Percentiles rank a stretch among this genome's conserved stretches.
These are phyloP conservation scores for Tachina grossa DNA, from an alignment of 2,888 invertebrate species.

Conservation along the genomic window DNA sequence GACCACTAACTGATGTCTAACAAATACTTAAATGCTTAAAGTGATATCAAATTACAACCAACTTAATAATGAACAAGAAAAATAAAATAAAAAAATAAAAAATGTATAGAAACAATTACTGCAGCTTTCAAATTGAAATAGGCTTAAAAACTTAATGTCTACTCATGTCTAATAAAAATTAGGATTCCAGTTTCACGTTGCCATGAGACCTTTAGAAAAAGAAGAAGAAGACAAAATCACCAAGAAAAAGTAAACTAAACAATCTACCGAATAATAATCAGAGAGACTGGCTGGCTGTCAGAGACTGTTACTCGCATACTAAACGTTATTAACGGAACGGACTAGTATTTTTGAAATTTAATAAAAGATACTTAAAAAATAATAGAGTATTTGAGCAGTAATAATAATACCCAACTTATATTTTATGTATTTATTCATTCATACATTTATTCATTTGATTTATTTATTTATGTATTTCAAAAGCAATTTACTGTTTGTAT, in stretches of 20 bases:
- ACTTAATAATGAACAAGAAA: constrained; percentile 21
- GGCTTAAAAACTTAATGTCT: constrained; percentile 66
- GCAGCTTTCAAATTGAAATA: constrained; percentile 51
- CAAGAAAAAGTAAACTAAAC: neutral
- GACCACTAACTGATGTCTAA: constrained; percentile 11
- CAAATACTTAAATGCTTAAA: constrained; percentile 21
- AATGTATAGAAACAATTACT: constrained; percentile 1
- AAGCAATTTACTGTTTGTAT: constrained; percentile 57
- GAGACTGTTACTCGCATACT: neutral
- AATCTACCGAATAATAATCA: constrained; percentile 3
- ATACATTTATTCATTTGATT: constrained; percentile 19
- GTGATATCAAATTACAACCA: constrained; percentile 50
- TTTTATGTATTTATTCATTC: constrained; percentile 26
- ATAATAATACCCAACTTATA: constrained; percentile 3
- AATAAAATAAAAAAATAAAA: neutral
- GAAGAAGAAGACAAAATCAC: neutral
- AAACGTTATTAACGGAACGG: neutral
- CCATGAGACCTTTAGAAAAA: constrained; percentile 20
- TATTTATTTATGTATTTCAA: constrained; percentile 17
- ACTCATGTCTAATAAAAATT: constrained; percentile 68
- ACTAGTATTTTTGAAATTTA: constrained; percentile 18
- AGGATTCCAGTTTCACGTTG: constrained; percentile 48
- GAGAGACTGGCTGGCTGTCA: neutral
- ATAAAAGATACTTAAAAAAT: constrained; percentile 6
- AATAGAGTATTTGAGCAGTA: neutral